A percentile compares a stretch with the other conserved stretches of the same genome.
phyloP scores from a whole-genome alignment of 2,113 vertebrate species.

The Vombatus ursinus region DNA sequence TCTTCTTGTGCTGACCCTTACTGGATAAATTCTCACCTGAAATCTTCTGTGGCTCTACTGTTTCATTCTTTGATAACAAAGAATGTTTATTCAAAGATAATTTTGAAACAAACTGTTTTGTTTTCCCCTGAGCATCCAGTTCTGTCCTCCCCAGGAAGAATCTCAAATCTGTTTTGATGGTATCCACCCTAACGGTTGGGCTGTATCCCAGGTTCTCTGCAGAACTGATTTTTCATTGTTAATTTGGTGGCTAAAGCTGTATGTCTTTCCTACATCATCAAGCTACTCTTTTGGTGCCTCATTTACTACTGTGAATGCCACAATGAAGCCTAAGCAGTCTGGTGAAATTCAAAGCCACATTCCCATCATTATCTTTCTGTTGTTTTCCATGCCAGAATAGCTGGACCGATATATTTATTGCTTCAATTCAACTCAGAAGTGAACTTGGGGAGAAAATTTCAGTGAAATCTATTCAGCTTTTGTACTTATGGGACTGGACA shows the following conservation, averaged over 20 bases:
- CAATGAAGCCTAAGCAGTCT: rapidly evolving
- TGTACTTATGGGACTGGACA: not conserved
- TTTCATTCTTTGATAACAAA: not conserved
- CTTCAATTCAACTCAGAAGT: slow-evolving; percentile 9
- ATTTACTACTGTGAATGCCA: not conserved
- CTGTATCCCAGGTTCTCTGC: not conserved
- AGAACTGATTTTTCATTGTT: not conserved
- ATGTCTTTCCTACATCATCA: not conserved
- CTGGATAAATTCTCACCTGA: not conserved
- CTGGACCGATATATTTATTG: not conserved
- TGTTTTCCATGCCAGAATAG: not conserved
- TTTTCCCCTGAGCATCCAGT: not conserved
- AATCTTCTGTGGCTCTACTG: not conserved
- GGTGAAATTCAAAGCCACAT: not conserved
- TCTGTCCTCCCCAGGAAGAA: not conserved
- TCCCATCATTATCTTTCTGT: not conserved
- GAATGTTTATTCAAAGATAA: not conserved
- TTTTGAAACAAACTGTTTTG: not conserved
- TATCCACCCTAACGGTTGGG: not conserved
- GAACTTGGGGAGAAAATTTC: slow-evolving; percentile 20
- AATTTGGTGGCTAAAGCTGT: not conserved
- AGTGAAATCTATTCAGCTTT: not conserved
- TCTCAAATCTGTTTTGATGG: not conserved
- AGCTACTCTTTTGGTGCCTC: not conserved
- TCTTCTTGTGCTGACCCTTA: not conserved